These are phyloP conservation scores for Mycteria americana DNA, from an alignment of 2,797 vertebrate species.

Conservation along the genomic window DNA sequence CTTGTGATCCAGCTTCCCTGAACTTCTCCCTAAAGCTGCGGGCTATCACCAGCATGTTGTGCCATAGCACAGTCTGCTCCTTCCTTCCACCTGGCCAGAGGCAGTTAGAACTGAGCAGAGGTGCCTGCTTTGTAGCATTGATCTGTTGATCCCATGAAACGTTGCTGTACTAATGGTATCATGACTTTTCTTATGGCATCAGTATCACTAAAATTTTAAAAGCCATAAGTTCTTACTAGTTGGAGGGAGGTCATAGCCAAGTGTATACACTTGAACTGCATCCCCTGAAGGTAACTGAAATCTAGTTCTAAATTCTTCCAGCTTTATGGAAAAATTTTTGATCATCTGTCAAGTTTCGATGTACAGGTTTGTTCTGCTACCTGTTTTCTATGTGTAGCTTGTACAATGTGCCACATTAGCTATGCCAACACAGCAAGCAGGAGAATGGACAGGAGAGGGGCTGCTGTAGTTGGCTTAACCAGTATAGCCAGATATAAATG, in stretches of 20 bases:
- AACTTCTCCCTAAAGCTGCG: neutral
- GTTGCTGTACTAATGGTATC: neutral
- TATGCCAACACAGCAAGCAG: neutral
- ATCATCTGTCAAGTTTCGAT: neutral
- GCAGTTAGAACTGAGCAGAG: neutral
- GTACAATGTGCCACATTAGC: neutral
- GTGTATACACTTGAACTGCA: neutral
- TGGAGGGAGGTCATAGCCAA: neutral
- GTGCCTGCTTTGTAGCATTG: neutral
- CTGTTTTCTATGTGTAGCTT: neutral
- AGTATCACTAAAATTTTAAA: neutral
- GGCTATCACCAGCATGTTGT: neutral
- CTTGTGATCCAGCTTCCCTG: neutral
- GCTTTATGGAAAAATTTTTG: neutral
- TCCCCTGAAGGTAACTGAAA: neutral
- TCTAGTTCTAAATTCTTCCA: neutral
- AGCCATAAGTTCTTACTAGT: neutral
- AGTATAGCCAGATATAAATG: neutral
- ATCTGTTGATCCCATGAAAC: neutral
- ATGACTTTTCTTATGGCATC: neutral
- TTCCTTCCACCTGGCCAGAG: neutral
- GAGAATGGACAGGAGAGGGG: neutral
- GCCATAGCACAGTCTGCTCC: neutral
- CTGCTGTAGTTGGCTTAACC: neutral
- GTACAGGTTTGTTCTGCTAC: neutral